Percentiles rank a stretch among this genome's conserved stretches.
Evolutionary conservation across 2,113 vertebrate genomes (phyloP).

Genomic region (Aspiorhynchus laticeps): DNA sequence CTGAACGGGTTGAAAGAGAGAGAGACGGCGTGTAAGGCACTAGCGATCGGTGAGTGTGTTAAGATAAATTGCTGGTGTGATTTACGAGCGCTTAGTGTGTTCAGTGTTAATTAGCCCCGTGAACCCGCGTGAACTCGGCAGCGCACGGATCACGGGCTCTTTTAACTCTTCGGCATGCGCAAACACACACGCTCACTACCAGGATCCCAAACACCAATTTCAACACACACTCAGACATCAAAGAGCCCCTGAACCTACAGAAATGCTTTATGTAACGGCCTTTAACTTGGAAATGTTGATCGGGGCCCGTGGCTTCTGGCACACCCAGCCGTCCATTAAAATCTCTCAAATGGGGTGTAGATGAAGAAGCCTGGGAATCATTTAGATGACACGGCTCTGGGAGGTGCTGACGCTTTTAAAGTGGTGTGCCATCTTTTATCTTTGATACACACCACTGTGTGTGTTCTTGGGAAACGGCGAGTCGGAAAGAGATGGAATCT

Average conservation of each 20-base stretch:
- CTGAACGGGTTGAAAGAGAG: constrained; percentile 68
- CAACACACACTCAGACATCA: constrained; percentile 59
- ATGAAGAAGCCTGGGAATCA: constrained; percentile 28
- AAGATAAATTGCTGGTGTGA: constrained; percentile 73
- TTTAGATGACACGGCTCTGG: constrained; percentile 2
- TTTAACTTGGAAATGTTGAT: constrained; percentile 26
- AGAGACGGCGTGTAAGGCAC: constrained; percentile 62
- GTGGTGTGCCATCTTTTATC: constrained; percentile 33
- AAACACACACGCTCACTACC: constrained; percentile 59
- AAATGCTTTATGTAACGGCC: not conserved
- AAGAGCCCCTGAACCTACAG: constrained; percentile 16
- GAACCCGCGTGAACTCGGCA: constrained; percentile 78
- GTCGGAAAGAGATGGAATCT: constrained; percentile 26
- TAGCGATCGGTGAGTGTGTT: constrained; percentile 56
- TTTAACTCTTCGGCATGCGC: constrained; percentile 62
- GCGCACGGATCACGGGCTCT: constrained; percentile 58
- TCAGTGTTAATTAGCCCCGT: constrained; percentile 77
- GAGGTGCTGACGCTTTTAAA: constrained; percentile 30
- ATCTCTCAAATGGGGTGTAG: constrained; percentile 31
- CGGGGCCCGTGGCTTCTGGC: constrained; percentile 17
- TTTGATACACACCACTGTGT: not conserved
- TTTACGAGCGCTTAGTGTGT: constrained; percentile 69
- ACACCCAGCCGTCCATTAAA: constrained; percentile 27
- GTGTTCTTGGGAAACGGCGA: constrained; percentile 21
- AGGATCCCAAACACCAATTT: constrained; percentile 56